Evolutionary conservation across 2,888 invertebrate species (phyloP).

Genomic region (Rhamnusium bicolor): DNA sequence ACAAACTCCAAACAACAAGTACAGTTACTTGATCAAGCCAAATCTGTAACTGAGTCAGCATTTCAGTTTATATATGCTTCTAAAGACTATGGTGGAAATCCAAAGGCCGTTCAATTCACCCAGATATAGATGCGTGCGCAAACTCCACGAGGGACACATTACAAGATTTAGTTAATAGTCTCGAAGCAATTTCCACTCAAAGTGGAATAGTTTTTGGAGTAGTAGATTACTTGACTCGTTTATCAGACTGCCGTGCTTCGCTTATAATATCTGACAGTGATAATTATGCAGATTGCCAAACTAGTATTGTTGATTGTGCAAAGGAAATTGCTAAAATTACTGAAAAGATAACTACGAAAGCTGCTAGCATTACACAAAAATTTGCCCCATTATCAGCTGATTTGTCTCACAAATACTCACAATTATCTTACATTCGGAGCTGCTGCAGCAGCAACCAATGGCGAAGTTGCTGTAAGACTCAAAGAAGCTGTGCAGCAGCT

Average conservation of each 20-base stretch:
- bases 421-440: slow-evolving; percentile 91
- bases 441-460: slow-evolving; percentile 90
- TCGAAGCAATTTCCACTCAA: slow-evolving; percentile 88
- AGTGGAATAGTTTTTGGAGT: slow-evolving; percentile 92
- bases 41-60: slow-evolving; percentile 95
- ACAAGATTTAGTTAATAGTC: slow-evolving; percentile 83
- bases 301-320: slow-evolving; percentile 94
- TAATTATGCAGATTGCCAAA: slow-evolving; percentile 96
- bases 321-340: slow-evolving; percentile 95
- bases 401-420: slow-evolving; percentile 88
- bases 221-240: slow-evolving; percentile 87
- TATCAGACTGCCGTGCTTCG: slow-evolving; percentile 85
- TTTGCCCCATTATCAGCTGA: slow-evolving; percentile 89
- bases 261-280: slow-evolving; percentile 80
- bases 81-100: slow-evolving; percentile 94
- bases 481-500: slow-evolving; percentile 88
- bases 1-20: slow-evolving; percentile 91
- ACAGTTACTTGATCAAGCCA: slow-evolving; percentile 89
- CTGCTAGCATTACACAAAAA: slow-evolving; percentile 79
- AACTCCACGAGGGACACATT: slow-evolving; percentile 86
- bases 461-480: slow-evolving; percentile 84
- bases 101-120: slow-evolving; percentile 87
- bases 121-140: slow-evolving; percentile 87
- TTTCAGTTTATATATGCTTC: slow-evolving; percentile 88
- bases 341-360: slow-evolving; percentile 94